A percentile compares a stretch with the other conserved stretches of the same genome.
phyloP scores from a whole-genome alignment of 2,888 invertebrate genomes.

The Tinea semifulvella region DNA sequence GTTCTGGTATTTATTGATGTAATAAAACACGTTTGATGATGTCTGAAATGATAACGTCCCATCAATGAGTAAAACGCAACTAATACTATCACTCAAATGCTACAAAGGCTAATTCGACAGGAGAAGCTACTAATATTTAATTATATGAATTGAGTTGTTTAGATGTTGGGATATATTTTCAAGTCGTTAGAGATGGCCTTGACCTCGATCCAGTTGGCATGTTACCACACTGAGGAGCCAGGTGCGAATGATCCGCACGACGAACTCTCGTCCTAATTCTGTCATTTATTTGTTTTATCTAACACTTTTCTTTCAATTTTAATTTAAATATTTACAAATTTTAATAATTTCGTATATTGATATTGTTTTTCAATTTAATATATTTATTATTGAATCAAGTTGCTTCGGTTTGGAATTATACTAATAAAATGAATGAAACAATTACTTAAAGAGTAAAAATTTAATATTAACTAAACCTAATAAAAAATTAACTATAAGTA shows the following conservation, averaged over 20 bases:
- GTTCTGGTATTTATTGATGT: not conserved
- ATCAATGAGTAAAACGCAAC: too few species aligned
- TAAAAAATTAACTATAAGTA: too few species aligned
- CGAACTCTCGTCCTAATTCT: slow-evolving; percentile 37
- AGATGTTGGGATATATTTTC: not conserved
- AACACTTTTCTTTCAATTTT: not conserved
- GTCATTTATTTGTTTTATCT: slow-evolving; percentile 15
- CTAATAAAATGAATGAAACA: too few species aligned
- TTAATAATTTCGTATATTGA: not conserved
- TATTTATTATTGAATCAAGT: not conserved
- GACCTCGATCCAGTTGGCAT: slow-evolving; percentile 12
- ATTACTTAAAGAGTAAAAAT: too few species aligned
- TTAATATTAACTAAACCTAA: too few species aligned
- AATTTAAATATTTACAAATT: not conserved
- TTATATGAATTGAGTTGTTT: not conserved
- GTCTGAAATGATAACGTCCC: too few species aligned
- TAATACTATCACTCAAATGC: too few species aligned
- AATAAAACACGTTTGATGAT: not conserved
- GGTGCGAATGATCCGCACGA: slow-evolving; percentile 29
- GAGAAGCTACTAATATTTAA: too few species aligned
- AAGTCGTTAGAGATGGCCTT: slow-evolving; percentile 21
- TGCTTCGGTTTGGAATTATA: too few species aligned
- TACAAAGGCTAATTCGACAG: too few species aligned
- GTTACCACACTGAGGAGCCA: slow-evolving; percentile 26
- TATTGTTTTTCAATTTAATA: not conserved